Percentiles rank a stretch among this genome's conserved stretches.
These are phyloP conservation scores for Sardina pilchardus DNA, from an alignment of 2,113 vertebrate species.

Conservation along the genomic window DNA sequence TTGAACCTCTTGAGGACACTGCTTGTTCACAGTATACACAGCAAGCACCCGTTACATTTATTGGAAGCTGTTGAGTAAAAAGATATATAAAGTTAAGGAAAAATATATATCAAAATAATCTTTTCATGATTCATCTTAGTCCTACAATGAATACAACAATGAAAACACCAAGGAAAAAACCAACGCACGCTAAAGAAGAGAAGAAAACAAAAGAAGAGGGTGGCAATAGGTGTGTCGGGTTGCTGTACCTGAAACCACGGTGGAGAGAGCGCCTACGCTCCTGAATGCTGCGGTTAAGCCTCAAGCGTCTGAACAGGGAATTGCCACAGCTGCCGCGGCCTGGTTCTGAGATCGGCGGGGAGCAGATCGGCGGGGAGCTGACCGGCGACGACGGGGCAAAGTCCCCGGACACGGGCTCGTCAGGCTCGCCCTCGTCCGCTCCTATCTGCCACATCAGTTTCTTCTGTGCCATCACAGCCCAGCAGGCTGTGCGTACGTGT, in stretches of 20 bases:
- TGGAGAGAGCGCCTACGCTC: slow-evolving; percentile 57
- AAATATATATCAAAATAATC: no score
- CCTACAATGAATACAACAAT: no score
- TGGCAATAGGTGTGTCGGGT: no score
- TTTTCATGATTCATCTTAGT: no score
- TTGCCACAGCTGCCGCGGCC: slow-evolving; percentile 51
- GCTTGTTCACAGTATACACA: background rate
- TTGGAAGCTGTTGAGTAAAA: no score
- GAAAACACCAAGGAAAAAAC: no score
- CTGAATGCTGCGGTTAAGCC: slow-evolving; percentile 66
- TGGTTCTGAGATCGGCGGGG: slow-evolving; percentile 57
- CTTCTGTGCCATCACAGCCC: slow-evolving; percentile 29
- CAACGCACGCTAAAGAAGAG: no score
- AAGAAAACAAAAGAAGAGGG: no score
- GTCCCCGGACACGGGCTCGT: slow-evolving; percentile 25
- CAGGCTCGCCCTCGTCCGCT: slow-evolving; percentile 57
- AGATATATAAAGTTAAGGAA: no score
- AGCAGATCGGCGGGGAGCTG: slow-evolving; percentile 57
- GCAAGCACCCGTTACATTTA: no score
- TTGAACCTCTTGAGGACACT: background rate
- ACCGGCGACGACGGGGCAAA: slow-evolving; percentile 34
- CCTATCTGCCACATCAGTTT: slow-evolving; percentile 63
- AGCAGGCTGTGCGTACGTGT: background rate
- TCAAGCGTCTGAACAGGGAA: slow-evolving; percentile 61
- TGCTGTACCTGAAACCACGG: slow-evolving; percentile 55